phyloP scores from a whole-genome alignment of 2,888 invertebrate genomes.

The Mesodorylaimus sp. region DNA sequence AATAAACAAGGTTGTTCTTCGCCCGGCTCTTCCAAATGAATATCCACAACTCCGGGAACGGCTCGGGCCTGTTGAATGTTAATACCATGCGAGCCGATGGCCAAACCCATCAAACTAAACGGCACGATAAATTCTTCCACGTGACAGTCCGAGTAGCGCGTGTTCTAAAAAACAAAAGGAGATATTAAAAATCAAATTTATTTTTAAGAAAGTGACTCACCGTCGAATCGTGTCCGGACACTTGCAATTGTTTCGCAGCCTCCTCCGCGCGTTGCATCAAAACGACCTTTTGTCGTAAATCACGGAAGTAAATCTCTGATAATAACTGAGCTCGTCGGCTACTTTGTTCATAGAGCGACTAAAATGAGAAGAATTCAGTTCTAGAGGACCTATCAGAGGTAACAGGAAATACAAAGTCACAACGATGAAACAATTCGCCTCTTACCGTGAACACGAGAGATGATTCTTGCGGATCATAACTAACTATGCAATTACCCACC shows the following conservation, averaged over 20 bases:
- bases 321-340: constrained; percentile 71
- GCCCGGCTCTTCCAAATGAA: constrained; percentile 45
- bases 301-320: constrained; percentile 80
- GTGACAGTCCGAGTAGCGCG: not conserved
- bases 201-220: not conserved
- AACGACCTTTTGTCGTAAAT: constrained; percentile 47
- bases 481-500: not conserved
- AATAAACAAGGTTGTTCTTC: not conserved
- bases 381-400: not conserved
- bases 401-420: too few species aligned
- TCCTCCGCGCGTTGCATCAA: constrained; percentile 87
- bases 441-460: not conserved
- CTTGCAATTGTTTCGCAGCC: constrained; percentile 75
- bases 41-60: constrained; percentile 80
- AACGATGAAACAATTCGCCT: too few species aligned
- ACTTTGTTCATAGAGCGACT: constrained; percentile 37
- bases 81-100: constrained; percentile 88
- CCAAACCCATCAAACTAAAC: constrained; percentile 92
- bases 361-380: constrained; percentile 14
- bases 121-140: constrained; percentile 77
- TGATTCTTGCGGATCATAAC: not conserved
- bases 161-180: not conserved
- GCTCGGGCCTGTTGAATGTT: constrained; percentile 89
- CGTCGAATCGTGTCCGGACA: constrained; percentile 13
- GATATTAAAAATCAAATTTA: not conserved